These are phyloP conservation scores for Heterocephalus glaber DNA, from an alignment of 2,113 vertebrate genomes.

Conservation along the genomic window DNA sequence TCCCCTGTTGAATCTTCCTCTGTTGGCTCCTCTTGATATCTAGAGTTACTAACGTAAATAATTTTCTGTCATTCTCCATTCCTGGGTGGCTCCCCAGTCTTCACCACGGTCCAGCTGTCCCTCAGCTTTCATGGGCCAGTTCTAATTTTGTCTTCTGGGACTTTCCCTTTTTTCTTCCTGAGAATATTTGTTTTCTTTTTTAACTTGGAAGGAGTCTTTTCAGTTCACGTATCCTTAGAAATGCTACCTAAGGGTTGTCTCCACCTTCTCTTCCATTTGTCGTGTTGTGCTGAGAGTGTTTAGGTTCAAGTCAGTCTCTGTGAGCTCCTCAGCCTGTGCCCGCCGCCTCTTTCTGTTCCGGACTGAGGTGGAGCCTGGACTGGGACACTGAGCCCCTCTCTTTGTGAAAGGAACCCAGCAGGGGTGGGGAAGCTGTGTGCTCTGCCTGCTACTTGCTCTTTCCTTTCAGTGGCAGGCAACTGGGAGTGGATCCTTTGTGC, in stretches of 20 bases:
- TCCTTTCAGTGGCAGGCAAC: background rate
- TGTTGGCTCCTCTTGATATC: background rate
- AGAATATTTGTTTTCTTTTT: background rate
- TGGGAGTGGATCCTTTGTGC: too few relatives aligned
- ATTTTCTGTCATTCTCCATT: background rate
- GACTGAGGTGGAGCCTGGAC: background rate
- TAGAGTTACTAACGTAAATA: background rate
- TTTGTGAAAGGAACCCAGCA: background rate
- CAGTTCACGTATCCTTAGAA: slow-evolving; percentile 12
- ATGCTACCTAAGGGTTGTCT: background rate
- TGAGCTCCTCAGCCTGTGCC: background rate
- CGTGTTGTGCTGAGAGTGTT: background rate
- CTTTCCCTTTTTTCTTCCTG: background rate
- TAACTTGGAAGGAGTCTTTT: background rate
- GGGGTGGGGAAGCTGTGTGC: background rate
- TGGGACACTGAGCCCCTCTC: background rate
- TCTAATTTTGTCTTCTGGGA: background rate
- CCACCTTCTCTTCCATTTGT: background rate
- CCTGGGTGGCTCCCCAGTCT: background rate
- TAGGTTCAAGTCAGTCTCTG: background rate
- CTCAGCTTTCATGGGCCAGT: slow-evolving; percentile 1
- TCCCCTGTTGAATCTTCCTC: background rate
- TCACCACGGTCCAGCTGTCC: background rate
- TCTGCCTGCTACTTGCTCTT: too few relatives aligned
- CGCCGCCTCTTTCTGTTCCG: background rate